Conservation (phyloP, 2,888 invertebrate species). For the Panzeria rudis region DNA sequence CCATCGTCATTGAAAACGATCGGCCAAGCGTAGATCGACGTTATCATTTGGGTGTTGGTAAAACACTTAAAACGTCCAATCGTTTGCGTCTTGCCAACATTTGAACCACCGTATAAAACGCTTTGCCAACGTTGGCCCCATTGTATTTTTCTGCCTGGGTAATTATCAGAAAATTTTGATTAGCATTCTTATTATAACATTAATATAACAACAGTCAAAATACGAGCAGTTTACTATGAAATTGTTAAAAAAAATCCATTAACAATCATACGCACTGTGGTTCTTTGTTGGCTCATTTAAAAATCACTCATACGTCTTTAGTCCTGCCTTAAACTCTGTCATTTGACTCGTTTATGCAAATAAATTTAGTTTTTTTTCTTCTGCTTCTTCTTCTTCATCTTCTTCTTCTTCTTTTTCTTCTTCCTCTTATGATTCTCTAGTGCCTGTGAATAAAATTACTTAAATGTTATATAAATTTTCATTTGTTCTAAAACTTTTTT, state of each 20-base stretch:
- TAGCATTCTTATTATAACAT: no score
- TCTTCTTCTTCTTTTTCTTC: no score
- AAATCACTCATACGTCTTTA: constrained; percentile 17
- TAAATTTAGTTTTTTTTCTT: constrained; percentile 1
- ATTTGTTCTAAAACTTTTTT: constrained; percentile 53
- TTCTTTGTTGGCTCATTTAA: constrained; percentile 7
- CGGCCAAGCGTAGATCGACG: no score
- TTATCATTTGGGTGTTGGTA: no score
- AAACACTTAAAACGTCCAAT: no score
- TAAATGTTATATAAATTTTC: constrained; percentile 26
- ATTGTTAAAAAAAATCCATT: not conserved
- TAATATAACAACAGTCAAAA: not conserved
- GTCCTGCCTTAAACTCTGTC: not conserved
- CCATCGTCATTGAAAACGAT: no score
- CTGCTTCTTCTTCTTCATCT: no score
- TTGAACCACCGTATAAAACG: no score
- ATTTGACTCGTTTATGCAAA: constrained; percentile 30
- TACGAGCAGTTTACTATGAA: not conserved
- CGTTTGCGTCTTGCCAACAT: no score
- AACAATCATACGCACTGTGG: constrained; percentile 26
- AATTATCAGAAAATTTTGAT: no score
- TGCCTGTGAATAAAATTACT: constrained; percentile 46
- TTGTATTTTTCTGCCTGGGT: no score
- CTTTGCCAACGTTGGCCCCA: no score
- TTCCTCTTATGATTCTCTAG: constrained; percentile 6